Conservation (phyloP, 2,888 invertebrate genomes). For the Dorcus parallelipipedus region DNA sequence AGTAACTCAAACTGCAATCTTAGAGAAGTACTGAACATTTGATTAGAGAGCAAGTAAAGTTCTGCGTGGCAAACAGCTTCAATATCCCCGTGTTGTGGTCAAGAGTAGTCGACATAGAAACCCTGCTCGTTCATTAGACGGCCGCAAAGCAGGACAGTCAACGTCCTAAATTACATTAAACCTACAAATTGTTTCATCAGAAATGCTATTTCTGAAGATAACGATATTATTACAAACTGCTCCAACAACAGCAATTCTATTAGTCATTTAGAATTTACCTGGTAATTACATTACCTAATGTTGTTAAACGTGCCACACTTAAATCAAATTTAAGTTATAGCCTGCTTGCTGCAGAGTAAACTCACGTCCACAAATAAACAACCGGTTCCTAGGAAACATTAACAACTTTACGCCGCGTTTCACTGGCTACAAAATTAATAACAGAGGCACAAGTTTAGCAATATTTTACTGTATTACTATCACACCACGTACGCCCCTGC, state of each 20-base stretch:
- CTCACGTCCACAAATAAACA: too few relatives aligned
- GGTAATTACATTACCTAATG: not conserved
- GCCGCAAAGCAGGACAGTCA: constrained; percentile 34
- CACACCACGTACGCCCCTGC: too few relatives aligned
- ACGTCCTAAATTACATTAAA: constrained; percentile 34
- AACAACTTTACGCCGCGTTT: too few relatives aligned
- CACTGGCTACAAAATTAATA: too few relatives aligned
- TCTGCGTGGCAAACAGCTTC: constrained; percentile 16
- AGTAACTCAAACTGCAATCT: constrained; percentile 1
- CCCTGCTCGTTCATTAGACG: constrained; percentile 28
- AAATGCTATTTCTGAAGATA: constrained; percentile 26
- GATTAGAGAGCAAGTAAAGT: constrained; percentile 1
- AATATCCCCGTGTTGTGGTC: constrained; percentile 28
- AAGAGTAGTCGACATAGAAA: constrained; percentile 22
- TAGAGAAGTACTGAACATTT: constrained; percentile 1
- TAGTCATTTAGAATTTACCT: not conserved
- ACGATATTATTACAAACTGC: constrained; percentile 26
- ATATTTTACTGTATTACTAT: too few relatives aligned
- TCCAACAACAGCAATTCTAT: not conserved
- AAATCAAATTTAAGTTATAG: not conserved
- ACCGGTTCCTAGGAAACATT: too few relatives aligned
- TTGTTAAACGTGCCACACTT: not conserved
- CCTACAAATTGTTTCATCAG: constrained; percentile 34
- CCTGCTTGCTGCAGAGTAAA: too few relatives aligned
- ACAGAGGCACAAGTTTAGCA: too few relatives aligned